Evolutionary conservation across 92 coral and sea anemone genomes (phyloP).

Genomic region (Porites evermanni): DNA sequence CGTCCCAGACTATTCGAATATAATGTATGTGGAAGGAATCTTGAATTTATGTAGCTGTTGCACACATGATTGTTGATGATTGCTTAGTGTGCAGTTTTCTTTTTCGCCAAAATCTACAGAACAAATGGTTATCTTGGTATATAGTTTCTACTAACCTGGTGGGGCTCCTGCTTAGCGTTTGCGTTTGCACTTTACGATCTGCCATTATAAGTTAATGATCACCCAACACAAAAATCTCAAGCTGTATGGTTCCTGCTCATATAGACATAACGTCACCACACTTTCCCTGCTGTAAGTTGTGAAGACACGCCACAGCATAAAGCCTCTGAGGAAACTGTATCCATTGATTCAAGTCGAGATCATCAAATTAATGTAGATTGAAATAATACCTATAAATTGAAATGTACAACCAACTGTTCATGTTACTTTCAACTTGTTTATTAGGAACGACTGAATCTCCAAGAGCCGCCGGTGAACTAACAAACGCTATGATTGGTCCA

Average conservation of each 20-base stretch:
- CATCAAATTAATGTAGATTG: no score
- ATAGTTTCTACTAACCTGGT: slow-evolving; percentile 4
- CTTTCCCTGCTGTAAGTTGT: background rate
- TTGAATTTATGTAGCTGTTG: no score
- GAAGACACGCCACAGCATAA: no score
- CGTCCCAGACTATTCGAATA: no score
- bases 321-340: no score
- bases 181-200: slow-evolving; percentile 2
- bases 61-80: no score
- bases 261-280: background rate
- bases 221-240: background rate
- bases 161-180: slow-evolving; percentile 10
- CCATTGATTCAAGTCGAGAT: no score
- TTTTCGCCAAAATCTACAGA: no score
- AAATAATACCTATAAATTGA: background rate
- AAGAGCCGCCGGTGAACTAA: slow-evolving; percentile 29
- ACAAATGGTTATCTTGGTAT: no score
- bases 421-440: slow-evolving; percentile 21
- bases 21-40: no score
- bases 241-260: background rate
- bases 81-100: no score
- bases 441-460: slow-evolving; percentile 32
- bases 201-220: slow-evolving; percentile 11
- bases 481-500: slow-evolving; percentile 56
- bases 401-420: slow-evolving; percentile 1